Conservation (phyloP, 2,113 vertebrate species). For the Edolisoma coerulescens region DNA sequence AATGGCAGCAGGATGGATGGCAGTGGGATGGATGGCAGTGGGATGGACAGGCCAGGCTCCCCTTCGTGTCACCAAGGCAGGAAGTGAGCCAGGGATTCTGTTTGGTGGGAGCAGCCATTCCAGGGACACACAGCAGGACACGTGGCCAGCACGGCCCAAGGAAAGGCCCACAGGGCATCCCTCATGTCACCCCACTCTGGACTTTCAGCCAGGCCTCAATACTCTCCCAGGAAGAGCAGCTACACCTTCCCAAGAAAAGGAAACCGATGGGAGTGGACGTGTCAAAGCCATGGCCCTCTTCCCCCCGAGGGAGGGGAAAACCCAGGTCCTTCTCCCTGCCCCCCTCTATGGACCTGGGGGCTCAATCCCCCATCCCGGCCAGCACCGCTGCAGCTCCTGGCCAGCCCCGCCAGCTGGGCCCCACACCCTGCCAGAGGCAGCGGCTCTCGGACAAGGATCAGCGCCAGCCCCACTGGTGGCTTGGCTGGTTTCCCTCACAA, state of each 20-base stretch:
- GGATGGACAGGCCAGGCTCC: background rate
- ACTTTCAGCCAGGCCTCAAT: background rate
- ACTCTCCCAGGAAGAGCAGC: background rate
- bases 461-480: background rate
- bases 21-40: background rate
- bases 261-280: accelerated
- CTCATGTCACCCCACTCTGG: background rate
- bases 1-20: background rate
- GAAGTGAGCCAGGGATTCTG: background rate
- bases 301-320: accelerated
- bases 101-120: background rate
- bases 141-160: accelerated
- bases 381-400: accelerated
- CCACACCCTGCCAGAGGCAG: accelerated
- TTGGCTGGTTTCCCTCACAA: background rate
- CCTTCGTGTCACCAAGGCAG: accelerated
- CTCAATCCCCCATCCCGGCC: background rate
- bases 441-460: accelerated
- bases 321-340: background rate
- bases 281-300: background rate
- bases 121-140: background rate
- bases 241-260: background rate
- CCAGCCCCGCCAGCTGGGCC: background rate
- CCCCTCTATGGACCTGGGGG: background rate
- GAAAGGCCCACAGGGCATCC: background rate